Base-by-base conservation (phyloP, 2,888 invertebrate genomes). In the Ptychoptera contaminata region DNA sequence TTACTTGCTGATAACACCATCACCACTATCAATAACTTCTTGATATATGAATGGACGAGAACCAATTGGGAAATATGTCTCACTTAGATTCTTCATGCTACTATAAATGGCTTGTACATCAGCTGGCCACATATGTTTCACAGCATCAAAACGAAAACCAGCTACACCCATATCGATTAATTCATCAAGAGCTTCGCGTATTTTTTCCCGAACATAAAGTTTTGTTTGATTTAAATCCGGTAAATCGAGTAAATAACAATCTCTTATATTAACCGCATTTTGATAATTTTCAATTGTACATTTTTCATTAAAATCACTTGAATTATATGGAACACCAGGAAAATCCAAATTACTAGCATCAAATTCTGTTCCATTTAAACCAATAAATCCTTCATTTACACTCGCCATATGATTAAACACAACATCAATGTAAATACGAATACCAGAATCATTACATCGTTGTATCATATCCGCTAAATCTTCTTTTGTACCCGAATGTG, bases 391-490 rank as follows among this genome's bases (percentile, higher is more conserved):
- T 0, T 61, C 34, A 46, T 51, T 30, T 35, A 69, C 62, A 1
- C 69, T 76, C 0, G 79, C 75, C 85, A 84, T 85, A 55, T 85
- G 84, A 57, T 85, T 85, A 32, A 82, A 61, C 0, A 85, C 77
- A 0, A 76, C 72, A 55, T 87, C 86, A 0, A 76, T 79, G 59
- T 80, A 83, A 44, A 84, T 76, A 53, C 78, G 72, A 54, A 90
- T 79, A 37, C 86, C 84, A 16, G 67, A 85, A 5, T 65, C 62
- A 56, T 87, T 87, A 60, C 90, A 90, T 36, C 82, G 66, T 9
- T 67, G 63, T n/a, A 82, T 70, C 90, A 90, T 90, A 41, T 75
- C 66, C 15, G 67, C 63, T 54, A 91, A 82, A 43, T 81, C 75
- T 0, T 59, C 55, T 58, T 79, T 78, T 50, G 71, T 69, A 16